These are phyloP conservation scores for Meteorus colon DNA, from an alignment of 2,888 invertebrate species.

Conservation along the genomic window DNA sequence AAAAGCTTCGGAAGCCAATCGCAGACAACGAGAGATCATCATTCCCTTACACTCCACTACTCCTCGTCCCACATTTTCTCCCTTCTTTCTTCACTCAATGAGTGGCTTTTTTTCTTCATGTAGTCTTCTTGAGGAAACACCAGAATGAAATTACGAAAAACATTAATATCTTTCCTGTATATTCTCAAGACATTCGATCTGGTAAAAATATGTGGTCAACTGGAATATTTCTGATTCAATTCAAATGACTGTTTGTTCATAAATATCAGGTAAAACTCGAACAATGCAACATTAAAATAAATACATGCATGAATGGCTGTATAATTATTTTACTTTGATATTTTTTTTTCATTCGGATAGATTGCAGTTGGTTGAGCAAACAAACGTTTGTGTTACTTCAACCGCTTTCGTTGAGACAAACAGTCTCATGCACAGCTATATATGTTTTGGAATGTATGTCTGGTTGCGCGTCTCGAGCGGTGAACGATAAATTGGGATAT, in stretches of 20 bases:
- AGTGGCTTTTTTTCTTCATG: background rate
- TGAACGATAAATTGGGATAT: slow-evolving; percentile 52
- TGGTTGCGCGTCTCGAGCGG: slow-evolving; percentile 47
- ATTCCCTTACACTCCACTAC: slow-evolving; percentile 5
- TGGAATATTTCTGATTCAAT: no score
- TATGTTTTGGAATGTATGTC: slow-evolving; percentile 34
- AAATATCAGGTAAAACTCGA: no score
- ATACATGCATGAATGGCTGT: background rate
- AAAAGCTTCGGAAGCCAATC: slow-evolving; percentile 40
- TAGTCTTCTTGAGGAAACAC: no score
- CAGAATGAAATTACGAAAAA: no score
- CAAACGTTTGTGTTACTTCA: slow-evolving; percentile 17
- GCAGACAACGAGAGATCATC: slow-evolving; percentile 25
- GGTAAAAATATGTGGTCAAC: no score
- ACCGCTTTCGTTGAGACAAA: slow-evolving; percentile 46
- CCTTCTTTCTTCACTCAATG: background rate
- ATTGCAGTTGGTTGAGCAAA: slow-evolving; percentile 23
- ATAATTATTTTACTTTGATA: slow-evolving; percentile 1
- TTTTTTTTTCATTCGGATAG: background rate
- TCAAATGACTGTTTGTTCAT: no score
- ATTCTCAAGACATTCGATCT: no score
- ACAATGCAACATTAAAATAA: no score
- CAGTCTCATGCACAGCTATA: slow-evolving; percentile 44
- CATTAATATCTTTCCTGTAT: no score
- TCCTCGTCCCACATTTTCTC: background rate